Percentiles rank a stretch among this genome's conserved stretches.
Conservation (phyloP, 2,888 invertebrate species). For the Rugalucina vietnamica region DNA sequence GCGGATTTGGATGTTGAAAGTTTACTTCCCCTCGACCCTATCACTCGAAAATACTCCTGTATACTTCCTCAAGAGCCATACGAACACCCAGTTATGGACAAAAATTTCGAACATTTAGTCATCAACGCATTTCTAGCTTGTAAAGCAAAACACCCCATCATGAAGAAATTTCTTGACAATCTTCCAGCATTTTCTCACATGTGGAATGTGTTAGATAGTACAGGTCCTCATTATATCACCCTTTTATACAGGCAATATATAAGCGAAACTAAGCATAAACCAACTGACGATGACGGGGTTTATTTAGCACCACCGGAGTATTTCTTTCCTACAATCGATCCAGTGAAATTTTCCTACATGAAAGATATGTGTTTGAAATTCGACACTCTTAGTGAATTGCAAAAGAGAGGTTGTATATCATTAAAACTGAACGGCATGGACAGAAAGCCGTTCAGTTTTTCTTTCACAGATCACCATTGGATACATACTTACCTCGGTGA, state of each 20-base stretch:
- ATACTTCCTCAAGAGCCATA: slow-evolving; percentile 78
- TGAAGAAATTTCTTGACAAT: slow-evolving; percentile 74
- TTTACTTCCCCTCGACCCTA: slow-evolving; percentile 71
- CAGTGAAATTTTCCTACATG: slow-evolving; percentile 61
- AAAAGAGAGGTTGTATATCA: slow-evolving; percentile 56
- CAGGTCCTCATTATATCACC: slow-evolving; percentile 78
- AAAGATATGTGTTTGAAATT: slow-evolving; percentile 53
- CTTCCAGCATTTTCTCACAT: slow-evolving; percentile 72
- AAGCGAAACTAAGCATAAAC: slow-evolving; percentile 22
- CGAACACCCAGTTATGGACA: slow-evolving; percentile 76
- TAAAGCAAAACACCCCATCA: slow-evolving; percentile 74
- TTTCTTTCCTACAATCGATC: slow-evolving; percentile 67
- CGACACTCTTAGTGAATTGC: slow-evolving; percentile 39
- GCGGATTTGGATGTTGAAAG: slow-evolving; percentile 81
- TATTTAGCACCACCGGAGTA: slow-evolving; percentile 67
- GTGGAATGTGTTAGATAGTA: slow-evolving; percentile 78
- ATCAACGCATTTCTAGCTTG: slow-evolving; percentile 80
- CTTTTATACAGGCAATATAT: slow-evolving; percentile 66
- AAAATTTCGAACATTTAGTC: slow-evolving; percentile 74
- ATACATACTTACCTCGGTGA: slow-evolving; percentile 59
- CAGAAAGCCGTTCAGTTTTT: slow-evolving; percentile 54
- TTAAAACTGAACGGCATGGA: slow-evolving; percentile 53
- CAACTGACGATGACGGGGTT: slow-evolving; percentile 49
- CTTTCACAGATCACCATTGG: slow-evolving; percentile 68
- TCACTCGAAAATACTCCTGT: slow-evolving; percentile 71